Percentiles rank a stretch among this genome's conserved stretches.
These are phyloP conservation scores for Etia nguti DNA, from an alignment of 2,113 vertebrate genomes.

Conservation along the genomic window DNA sequence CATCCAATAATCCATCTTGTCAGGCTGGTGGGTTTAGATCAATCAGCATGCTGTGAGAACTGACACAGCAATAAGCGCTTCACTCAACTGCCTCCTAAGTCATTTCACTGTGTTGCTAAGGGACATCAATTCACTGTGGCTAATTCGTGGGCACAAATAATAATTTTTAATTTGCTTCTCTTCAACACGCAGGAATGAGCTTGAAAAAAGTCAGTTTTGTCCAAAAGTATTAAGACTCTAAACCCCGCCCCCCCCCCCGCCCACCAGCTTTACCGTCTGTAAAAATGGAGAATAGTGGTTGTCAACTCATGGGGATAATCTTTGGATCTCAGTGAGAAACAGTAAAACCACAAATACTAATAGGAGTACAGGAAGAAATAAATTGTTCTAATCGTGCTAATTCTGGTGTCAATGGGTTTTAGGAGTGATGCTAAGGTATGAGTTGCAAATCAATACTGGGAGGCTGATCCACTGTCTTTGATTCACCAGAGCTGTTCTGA, in stretches of 20 bases:
- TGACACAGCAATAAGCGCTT: neutral
- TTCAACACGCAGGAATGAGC: neutral
- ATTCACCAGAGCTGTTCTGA: neutral
- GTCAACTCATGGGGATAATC: neutral
- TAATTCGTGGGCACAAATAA: neutral
- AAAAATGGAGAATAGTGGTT: neutral
- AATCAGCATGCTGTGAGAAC: neutral
- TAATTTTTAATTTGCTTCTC: neutral
- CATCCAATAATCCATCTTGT: neutral
- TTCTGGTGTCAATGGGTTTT: neutral
- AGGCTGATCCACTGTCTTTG: neutral
- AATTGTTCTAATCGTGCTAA: neutral
- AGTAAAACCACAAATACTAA: neutral
- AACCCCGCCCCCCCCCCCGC: accelerated
- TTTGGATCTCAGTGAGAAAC: neutral
- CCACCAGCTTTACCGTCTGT: neutral
- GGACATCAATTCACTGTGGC: neutral
- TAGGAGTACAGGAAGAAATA: neutral
- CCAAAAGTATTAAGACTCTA: neutral
- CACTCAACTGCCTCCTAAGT: neutral
- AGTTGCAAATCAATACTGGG: neutral
- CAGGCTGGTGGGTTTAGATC: neutral
- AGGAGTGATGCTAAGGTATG: neutral
- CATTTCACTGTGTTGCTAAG: neutral
- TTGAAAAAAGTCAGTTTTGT: neutral